Percentiles rank a stretch among this genome's conserved stretches.
These are phyloP conservation scores for Bos indicus DNA, from an alignment of 2,113 vertebrate species.

Conservation along the genomic window DNA sequence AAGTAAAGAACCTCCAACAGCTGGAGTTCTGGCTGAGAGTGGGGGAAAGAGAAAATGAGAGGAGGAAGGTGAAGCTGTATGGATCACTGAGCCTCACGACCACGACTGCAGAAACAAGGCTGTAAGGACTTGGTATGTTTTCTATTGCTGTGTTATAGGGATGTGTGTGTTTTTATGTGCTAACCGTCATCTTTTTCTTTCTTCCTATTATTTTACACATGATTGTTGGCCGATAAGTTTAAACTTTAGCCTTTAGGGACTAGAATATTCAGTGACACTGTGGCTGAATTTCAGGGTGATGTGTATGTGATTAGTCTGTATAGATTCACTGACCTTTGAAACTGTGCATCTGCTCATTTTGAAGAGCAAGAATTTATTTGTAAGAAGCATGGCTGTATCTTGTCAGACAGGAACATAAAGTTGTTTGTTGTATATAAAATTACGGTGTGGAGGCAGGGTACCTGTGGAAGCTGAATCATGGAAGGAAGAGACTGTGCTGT, in stretches of 20 bases:
- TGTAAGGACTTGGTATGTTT: neutral
- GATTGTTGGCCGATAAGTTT: neutral
- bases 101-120: neutral
- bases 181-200: neutral
- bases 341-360: neutral
- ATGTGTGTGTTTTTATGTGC: neutral
- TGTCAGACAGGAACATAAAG: neutral
- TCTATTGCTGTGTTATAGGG: neutral
- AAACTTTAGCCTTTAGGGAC: neutral
- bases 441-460: neutral
- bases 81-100: fast-evolving
- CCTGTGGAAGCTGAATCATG: neutral
- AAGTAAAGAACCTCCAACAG: neutral
- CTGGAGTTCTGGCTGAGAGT: neutral
- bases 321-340: neutral
- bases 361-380: neutral
- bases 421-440: neutral
- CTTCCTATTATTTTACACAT: neutral
- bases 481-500: too few species aligned
- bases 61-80: neutral
- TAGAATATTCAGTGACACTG: neutral
- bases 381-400: neutral
- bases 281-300: neutral
- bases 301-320: neutral
- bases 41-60: neutral